Base-by-base conservation (phyloP, 2,113 vertebrate genomes). In the Tonatia bakeri region DNA sequence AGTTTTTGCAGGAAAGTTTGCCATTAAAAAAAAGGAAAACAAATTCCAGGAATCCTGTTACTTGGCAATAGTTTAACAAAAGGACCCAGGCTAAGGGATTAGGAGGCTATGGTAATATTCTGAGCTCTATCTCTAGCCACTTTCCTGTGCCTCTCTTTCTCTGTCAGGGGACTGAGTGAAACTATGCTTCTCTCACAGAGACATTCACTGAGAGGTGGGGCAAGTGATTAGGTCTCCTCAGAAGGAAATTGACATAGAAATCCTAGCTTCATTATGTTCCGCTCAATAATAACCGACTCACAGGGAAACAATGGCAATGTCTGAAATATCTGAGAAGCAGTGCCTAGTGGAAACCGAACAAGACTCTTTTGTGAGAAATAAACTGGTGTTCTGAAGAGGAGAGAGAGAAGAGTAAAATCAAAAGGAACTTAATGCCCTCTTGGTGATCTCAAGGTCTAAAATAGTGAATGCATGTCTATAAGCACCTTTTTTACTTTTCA, bases 261-360 rank as follows among this genome's bases (percentile, higher is more conserved):
- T 95, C 47, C 14, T 93, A n/a, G 45, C 54, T 97, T 96, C 86
- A 88, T 96, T 96, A 88, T 86, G 72, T 76, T 91, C 52, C 91
- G 38, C 73, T 92, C 67, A 93, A 73, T 85, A 96, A 90, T 92
- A 94, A 94, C 36, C 5, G 4, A 93, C 45, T 96, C 69, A 85
- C 65, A 88, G 28, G 75, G 45, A 94, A 94, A 96, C 43, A 96
- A 87, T 14, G 47, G 33, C n/a, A 83, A 83, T 94, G 50, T 47
- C 80, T 92, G 82, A 94, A 88, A 94, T 73, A 93, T 95, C 47
- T 94, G 79, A 93, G 73, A 96, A 91, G 52, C 12, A 5, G 79
- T 91, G 83, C 50, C 50, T 72, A 77, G 43, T 77, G 43, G 56
- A 96, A 95, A 95, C n/a, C 75, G 31, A 96, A 94, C 45, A 88